Conservation (phyloP, 2,113 vertebrate species). For the Pionites leucogaster region DNA sequence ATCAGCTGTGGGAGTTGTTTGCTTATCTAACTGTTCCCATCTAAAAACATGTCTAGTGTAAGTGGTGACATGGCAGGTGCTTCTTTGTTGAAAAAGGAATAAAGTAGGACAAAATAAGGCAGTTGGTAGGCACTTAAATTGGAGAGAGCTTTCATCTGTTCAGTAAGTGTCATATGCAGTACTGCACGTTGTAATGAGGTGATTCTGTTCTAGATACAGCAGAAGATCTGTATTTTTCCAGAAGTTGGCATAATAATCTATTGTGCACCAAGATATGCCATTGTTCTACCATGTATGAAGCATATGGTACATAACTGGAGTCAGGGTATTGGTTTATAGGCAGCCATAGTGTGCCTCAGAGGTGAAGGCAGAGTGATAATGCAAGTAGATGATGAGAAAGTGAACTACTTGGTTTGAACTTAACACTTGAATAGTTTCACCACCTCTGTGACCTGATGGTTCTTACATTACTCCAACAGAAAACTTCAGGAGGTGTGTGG, state of each 20-base stretch:
- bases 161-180: neutral
- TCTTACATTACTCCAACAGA: neutral
- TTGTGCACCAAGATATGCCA: neutral
- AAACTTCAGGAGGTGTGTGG: neutral
- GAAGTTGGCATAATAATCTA: neutral
- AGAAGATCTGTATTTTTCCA: neutral
- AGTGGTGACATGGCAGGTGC: neutral
- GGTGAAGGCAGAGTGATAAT: neutral
- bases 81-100: neutral
- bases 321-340: neutral
- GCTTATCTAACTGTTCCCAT: neutral
- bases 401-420: neutral
- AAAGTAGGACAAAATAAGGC: neutral
- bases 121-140: neutral
- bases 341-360: neutral
- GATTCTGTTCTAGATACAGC: neutral
- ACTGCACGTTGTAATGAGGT: neutral
- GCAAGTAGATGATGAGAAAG: neutral
- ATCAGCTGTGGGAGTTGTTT: neutral
- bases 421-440: neutral
- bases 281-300: accelerated
- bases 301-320: neutral
- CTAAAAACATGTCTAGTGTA: neutral
- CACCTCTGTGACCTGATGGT: neutral
- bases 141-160: neutral